phyloP scores from a whole-genome alignment of 2,888 invertebrate genomes.

The Physocephala rufipes region DNA sequence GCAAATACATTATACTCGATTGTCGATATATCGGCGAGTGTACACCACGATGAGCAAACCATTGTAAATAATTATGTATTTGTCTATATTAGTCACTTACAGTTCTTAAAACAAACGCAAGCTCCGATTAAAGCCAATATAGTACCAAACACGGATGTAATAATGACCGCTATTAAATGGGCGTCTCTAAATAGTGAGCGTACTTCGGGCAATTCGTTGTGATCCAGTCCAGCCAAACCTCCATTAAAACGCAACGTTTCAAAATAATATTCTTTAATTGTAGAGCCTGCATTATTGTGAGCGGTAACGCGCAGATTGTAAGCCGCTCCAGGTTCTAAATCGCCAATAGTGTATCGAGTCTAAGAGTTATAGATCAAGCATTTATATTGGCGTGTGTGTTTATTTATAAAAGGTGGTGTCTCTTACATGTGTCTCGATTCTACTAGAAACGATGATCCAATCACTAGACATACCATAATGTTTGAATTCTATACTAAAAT shows the following conservation, averaged over 20 bases:
- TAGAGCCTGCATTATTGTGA: constrained; percentile 73
- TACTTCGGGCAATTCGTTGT: constrained; percentile 52
- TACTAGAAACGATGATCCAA: constrained; percentile 67
- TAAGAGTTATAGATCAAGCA: constrained; percentile 42
- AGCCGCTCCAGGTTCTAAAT: constrained; percentile 67
- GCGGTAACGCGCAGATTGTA: constrained; percentile 70
- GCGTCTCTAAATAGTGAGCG: constrained; percentile 57
- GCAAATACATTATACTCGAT: too few species aligned
- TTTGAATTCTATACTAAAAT: constrained; percentile 69
- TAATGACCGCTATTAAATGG: constrained; percentile 60
- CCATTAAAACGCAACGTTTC: constrained; percentile 69
- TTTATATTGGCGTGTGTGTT: not conserved
- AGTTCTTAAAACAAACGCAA: constrained; percentile 69
- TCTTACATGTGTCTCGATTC: constrained; percentile 66
- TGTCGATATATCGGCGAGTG: too few species aligned
- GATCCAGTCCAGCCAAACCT: constrained; percentile 54
- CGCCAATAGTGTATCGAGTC: constrained; percentile 66
- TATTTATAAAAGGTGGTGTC: constrained; percentile 38
- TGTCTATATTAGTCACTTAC: constrained; percentile 66
- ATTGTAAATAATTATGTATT: not conserved
- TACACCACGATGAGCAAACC: not conserved
- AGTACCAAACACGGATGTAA: constrained; percentile 66
- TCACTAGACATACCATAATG: constrained; percentile 57
- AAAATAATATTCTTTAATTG: constrained; percentile 70
- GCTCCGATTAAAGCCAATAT: constrained; percentile 69